A percentile compares a stretch with the other conserved stretches of the same genome.
Evolutionary conservation across 2,888 invertebrate species (phyloP).

Genomic region (Hipparchia semele): DNA sequence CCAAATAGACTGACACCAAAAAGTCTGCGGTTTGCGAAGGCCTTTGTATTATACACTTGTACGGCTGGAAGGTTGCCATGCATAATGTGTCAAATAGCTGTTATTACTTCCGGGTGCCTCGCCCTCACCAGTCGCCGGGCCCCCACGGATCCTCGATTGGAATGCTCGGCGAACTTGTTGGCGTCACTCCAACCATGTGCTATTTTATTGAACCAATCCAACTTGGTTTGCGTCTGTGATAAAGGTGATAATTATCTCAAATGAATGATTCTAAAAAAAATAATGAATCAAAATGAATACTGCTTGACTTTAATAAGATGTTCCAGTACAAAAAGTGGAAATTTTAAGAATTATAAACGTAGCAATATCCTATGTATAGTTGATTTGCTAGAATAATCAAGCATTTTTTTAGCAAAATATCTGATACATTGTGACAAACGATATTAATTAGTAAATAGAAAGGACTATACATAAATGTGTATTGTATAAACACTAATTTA

Average conservation of each 20-base stretch:
- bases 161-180: constrained; percentile 39
- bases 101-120: constrained; percentile 59
- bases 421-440: no score
- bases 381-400: background rate
- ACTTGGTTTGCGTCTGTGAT: constrained; percentile 8
- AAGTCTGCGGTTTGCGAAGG: background rate
- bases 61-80: constrained; percentile 61
- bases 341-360: no score
- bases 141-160: constrained; percentile 35
- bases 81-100: constrained; percentile 58
- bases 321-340: no score
- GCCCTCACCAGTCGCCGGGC: constrained; percentile 39
- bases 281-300: no score
- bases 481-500: background rate
- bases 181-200: constrained; percentile 43
- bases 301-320: no score
- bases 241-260: background rate
- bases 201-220: constrained; percentile 30
- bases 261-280: no score
- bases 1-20: background rate
- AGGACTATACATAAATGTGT: background rate
- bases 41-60: constrained; percentile 32
- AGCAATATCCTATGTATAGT: background rate
- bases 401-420: background rate
- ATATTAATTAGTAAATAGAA: background rate